phyloP scores from a whole-genome alignment of 2,797 vertebrate species.

The Channallabes apus region DNA sequence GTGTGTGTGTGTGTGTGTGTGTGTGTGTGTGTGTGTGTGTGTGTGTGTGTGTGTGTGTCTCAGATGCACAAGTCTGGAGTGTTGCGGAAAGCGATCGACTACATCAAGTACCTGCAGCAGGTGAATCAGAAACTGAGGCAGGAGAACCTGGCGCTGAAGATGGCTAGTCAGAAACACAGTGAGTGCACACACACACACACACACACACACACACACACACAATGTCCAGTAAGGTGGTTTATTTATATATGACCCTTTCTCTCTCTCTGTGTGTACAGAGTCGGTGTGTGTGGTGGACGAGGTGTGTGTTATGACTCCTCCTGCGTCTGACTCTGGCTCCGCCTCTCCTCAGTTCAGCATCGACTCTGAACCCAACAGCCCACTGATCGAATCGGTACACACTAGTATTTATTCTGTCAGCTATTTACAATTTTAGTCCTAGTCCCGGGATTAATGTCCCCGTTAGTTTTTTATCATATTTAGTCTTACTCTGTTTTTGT shows the following conservation, averaged over 20 bases:
- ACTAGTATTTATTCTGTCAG: not conserved
- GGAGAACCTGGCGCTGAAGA: slow-evolving; percentile 93
- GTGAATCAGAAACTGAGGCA: slow-evolving; percentile 94
- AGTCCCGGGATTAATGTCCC: no score
- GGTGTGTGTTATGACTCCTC: slow-evolving; percentile 91
- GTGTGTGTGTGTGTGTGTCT: slow-evolving; percentile 25
- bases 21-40: slow-evolving; percentile 23
- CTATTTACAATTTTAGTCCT: no score
- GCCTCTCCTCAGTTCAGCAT: slow-evolving; percentile 92
- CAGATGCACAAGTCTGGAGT: slow-evolving; percentile 99
- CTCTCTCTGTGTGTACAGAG: slow-evolving; percentile 69
- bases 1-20: slow-evolving; percentile 13
- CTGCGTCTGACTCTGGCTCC: slow-evolving; percentile 90
- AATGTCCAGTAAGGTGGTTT: not conserved
- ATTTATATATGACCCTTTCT: not conserved
- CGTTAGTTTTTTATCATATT: no score
- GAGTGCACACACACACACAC: slow-evolving; percentile 58
- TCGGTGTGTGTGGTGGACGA: slow-evolving; percentile 83
- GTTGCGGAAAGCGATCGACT: slow-evolving; percentile 94
- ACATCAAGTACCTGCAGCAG: slow-evolving; percentile 96
- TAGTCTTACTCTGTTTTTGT: no score
- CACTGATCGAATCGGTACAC: slow-evolving; percentile 79
- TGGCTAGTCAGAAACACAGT: slow-evolving; percentile 95
- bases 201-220: slow-evolving; percentile 21
- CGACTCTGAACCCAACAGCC: slow-evolving; percentile 94